Percentiles rank a stretch among this genome's conserved stretches.
These are phyloP conservation scores for Conus ventricosus DNA, from an alignment of 1,140 invertebrate species.

Conservation along the genomic window DNA sequence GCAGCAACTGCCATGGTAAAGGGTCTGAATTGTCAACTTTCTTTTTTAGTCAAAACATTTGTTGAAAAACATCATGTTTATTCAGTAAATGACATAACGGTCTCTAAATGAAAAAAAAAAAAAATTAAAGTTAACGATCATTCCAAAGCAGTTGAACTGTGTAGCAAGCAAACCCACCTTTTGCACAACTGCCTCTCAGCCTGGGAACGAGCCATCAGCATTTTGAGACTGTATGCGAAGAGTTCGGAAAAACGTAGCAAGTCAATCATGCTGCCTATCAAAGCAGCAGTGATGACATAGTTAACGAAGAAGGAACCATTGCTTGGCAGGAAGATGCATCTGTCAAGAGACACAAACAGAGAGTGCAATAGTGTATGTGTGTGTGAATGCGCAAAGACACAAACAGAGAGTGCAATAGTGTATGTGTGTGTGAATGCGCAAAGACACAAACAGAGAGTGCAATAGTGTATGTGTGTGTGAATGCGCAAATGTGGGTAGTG, in stretches of 20 bases:
- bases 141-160: too few relatives aligned
- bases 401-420: too few relatives aligned
- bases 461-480: neutral
- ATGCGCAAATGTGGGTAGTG: neutral
- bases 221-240: slow-evolving; percentile 83
- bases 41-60: too few relatives aligned
- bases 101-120: too few relatives aligned
- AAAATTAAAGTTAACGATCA: too few relatives aligned
- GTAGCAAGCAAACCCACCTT: slow-evolving; percentile 74
- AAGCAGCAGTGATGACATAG: slow-evolving; percentile 94
- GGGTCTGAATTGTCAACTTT: too few relatives aligned
- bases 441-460: neutral
- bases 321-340: slow-evolving; percentile 95
- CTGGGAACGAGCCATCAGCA: slow-evolving; percentile 81
- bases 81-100: too few relatives aligned
- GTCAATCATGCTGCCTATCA: slow-evolving; percentile 93
- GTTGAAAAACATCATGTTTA: too few relatives aligned
- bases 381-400: too few relatives aligned
- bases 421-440: too few relatives aligned
- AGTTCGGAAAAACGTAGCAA: slow-evolving; percentile 94
- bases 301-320: slow-evolving; percentile 98
- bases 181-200: slow-evolving; percentile 90
- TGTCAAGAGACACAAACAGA: slow-evolving; percentile 30
- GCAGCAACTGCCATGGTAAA: too few relatives aligned
- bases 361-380: too few relatives aligned